phyloP scores from a whole-genome alignment of 1,140 invertebrate species.

The Musca vetustissima region DNA sequence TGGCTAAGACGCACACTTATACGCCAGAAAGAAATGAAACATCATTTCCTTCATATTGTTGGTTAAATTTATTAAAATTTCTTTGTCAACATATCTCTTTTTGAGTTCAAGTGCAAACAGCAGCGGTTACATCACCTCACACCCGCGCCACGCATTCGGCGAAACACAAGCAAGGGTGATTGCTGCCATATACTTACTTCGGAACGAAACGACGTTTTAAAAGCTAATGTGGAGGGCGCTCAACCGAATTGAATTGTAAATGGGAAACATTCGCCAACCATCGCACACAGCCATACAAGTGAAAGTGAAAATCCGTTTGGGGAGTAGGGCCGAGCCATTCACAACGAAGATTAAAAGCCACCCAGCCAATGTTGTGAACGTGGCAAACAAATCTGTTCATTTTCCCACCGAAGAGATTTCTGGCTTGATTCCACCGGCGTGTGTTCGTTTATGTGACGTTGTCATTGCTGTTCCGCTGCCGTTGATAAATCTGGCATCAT shows the following conservation, averaged over 20 bases:
- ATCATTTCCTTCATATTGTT: constrained; percentile 20
- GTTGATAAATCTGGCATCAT: no score
- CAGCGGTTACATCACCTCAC: not conserved
- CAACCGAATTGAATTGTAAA: constrained; percentile 41
- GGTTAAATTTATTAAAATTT: constrained; percentile 26
- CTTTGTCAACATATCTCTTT: constrained; percentile 26
- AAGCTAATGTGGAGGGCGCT: no score
- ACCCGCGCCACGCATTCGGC: constrained; percentile 18
- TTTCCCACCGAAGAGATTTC: no score
- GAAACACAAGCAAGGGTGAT: constrained; percentile 20
- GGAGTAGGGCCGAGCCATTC: not conserved
- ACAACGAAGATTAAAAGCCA: not conserved
- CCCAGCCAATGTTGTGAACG: constrained; percentile 29
- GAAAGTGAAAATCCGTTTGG: constrained; percentile 5
- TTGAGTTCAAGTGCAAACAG: constrained; percentile 17
- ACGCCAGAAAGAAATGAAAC: not conserved
- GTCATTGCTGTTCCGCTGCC: no score
- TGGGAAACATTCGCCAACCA: not conserved
- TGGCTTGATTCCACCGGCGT: no score
- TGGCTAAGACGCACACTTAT: no score
- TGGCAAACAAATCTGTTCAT: constrained; percentile 47
- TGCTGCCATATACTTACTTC: constrained; percentile 24
- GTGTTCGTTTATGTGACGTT: no score
- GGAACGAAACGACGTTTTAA: constrained; percentile 18
- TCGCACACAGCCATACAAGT: no score